Percentiles rank a stretch among this genome's conserved stretches.
These are phyloP conservation scores for Sebastes hubbsi DNA, from an alignment of 2,797 vertebrate genomes.

Conservation along the genomic window DNA sequence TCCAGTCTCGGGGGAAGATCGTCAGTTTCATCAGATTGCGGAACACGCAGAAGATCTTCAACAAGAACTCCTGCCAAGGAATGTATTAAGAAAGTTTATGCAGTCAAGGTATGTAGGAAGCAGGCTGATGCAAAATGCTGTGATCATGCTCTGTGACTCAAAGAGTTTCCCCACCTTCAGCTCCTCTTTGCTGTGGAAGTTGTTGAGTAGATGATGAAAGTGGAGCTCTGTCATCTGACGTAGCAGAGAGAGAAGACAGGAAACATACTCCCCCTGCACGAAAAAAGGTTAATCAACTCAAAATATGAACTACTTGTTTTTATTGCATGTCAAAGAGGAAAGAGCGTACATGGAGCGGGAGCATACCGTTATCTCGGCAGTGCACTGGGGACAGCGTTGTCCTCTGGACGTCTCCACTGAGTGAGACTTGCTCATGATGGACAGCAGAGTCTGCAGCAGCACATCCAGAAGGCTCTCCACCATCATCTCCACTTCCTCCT, in stretches of 20 bases:
- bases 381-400: constrained; percentile 99
- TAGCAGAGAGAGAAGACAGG: constrained; percentile 96
- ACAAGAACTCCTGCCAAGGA: constrained; percentile 90
- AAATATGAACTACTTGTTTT: constrained; percentile 1
- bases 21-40: constrained; percentile 98
- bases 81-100: constrained; percentile 19
- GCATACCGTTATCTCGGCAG: constrained; percentile 91
- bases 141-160: constrained; percentile 14
- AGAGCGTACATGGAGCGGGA: background rate
- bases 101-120: constrained; percentile 1
- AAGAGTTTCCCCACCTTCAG: constrained; percentile 85
- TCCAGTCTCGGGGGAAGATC: constrained; percentile 98
- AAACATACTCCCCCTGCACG: constrained; percentile 95
- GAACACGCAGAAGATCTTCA: constrained; percentile 99
- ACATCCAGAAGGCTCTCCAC: constrained; percentile 99
- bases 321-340: background rate
- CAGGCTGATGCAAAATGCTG: background rate
- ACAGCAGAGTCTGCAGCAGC: constrained; percentile 97
- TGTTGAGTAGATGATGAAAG: constrained; percentile 97
- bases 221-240: constrained; percentile 98
- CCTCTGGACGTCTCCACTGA: constrained; percentile 99
- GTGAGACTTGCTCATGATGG: constrained; percentile 99
- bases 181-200: constrained; percentile 99
- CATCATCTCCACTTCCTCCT: constrained; percentile 99
- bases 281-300: constrained; percentile 23